Evolutionary conservation across 2,797 vertebrate species (phyloP), one percentile per base, ranked within the genome.

Genomic region (Erpetoichthys calabaricus): DNA sequence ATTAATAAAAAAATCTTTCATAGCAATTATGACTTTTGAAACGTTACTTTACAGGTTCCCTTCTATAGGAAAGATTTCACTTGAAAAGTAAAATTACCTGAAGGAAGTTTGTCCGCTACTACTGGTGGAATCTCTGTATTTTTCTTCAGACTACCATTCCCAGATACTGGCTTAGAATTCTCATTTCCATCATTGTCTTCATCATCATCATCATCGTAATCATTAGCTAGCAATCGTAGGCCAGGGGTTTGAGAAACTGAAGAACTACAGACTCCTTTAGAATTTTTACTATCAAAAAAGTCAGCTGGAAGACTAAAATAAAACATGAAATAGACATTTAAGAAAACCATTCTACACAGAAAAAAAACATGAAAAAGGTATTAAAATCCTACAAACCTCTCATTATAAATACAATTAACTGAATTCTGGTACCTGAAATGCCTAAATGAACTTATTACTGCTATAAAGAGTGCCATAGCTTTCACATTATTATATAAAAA

Each of bases 181-280:
- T 63, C 75, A 0, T 80, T 25, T 25, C 25, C 74, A 0, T 87
- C 80, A 0, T 82, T 81, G 0, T 81, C 76, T 0, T 70, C 69
- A 0, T 73, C 70, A 0, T 70, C 59, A 1, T 65, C 65, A 0
- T 86, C 86, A 0, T 85, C 82, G 56, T 92, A 91, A 59, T 85
- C 68, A 58, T 79, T 90, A 45, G 79, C 73, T 56, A 96, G 64
- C 43, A 94, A 72, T 59, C 67, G 82, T 47, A 87, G 65, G 10
- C 74, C 80, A 3, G 77, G 59, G 57, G 68, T 51, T 46, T 75
- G 81, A 55, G 56, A 46, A 56, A 65, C 66, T 1, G 62, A 45
- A 5, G 65, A 47, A 1, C 66, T 67, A 44, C 2, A 45, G 4
- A 60, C 2, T 2, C 47, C 59, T 45, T 42, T 71, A 0, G 60